phyloP scores from a whole-genome alignment of 1,140 invertebrate species.

The Lepidostoma basale region DNA sequence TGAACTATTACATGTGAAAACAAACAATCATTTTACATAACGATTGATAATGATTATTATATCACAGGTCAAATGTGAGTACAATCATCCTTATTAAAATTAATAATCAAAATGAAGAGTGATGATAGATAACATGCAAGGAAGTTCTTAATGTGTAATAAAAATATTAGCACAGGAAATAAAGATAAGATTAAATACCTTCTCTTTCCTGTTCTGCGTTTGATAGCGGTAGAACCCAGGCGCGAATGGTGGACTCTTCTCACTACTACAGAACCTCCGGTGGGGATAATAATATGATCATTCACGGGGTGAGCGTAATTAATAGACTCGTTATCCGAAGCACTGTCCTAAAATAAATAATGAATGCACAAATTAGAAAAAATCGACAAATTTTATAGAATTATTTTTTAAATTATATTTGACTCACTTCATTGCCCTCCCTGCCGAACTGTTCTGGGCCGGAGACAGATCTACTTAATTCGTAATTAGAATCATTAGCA shows the following conservation, averaged over 20 bases:
- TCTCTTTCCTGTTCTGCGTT: constrained; percentile 70
- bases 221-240: constrained; percentile 71
- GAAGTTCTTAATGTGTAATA: constrained; percentile 6
- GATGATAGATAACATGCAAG: too few species aligned
- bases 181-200: constrained; percentile 50
- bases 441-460: constrained; percentile 71
- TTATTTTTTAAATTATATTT: not conserved
- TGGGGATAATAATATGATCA: constrained; percentile 59
- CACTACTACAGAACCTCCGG: constrained; percentile 58
- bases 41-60: too few species aligned
- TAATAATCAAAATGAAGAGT: too few species aligned
- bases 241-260: constrained; percentile 34
- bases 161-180: not conserved
- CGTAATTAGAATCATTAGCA: constrained; percentile 42
- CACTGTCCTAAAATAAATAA: constrained; percentile 38
- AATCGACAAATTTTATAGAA: too few species aligned
- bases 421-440: constrained; percentile 31
- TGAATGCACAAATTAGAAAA: too few species aligned
- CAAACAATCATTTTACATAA: too few species aligned
- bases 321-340: constrained; percentile 43
- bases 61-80: too few species aligned
- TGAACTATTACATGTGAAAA: too few species aligned
- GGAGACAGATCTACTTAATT: constrained; percentile 69
- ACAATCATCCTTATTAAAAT: too few species aligned
- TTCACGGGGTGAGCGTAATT: constrained; percentile 49